Evolutionary conservation across 2,797 vertebrate genomes (phyloP), one percentile per base, ranked within the genome.

Genomic region (Chelidonichthys spinosus): DNA sequence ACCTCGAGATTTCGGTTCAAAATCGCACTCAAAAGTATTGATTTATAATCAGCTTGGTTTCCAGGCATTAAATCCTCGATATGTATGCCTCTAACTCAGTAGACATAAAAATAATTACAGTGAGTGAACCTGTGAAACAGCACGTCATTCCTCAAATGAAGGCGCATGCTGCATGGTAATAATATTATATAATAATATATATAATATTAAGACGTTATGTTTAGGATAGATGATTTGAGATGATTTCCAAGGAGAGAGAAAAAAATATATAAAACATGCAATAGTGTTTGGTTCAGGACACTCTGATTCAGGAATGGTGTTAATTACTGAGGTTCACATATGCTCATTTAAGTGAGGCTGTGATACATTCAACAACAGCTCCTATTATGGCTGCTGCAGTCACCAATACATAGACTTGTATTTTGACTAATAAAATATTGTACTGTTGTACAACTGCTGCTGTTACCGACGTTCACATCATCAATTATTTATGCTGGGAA

Each of bases 51-150:
- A 85, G 61, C 92, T 87, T 58, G 32, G 66, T 74, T 89, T 89
- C 83, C 73, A 66, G 58, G 56, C 83, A 88, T 83, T 94, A 94
- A 95, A 92, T 93, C 91, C 87, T 83, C 61, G 78, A 88, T 92
- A 89, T 92, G 92, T 94, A 89, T 80, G 90, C 84, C 79, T 76
- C 13, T 5, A 77, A 79, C 80, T 76, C 86, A 84, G 84, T 58
- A 91, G 92, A 89, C 91, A 90, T 84, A 85, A 76, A 92, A 87
- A 86, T 93, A 93, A 95, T 95, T 93, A 93, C 69, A 32, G 70
- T 74, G 52, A 81, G 67, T 63, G 63, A 85, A 74, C 81, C 59
- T 39, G 63, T 17, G 42, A 82, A 25, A 25, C 25, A 25, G 25
- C 62, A 53, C 11, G 42, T 73, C 64, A 56, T 72, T 66, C 42